A percentile compares a stretch with the other conserved stretches of the same genome.
These are phyloP conservation scores for Eulacestoma nigropectus DNA, from an alignment of 2,113 vertebrate genomes.

Conservation along the genomic window DNA sequence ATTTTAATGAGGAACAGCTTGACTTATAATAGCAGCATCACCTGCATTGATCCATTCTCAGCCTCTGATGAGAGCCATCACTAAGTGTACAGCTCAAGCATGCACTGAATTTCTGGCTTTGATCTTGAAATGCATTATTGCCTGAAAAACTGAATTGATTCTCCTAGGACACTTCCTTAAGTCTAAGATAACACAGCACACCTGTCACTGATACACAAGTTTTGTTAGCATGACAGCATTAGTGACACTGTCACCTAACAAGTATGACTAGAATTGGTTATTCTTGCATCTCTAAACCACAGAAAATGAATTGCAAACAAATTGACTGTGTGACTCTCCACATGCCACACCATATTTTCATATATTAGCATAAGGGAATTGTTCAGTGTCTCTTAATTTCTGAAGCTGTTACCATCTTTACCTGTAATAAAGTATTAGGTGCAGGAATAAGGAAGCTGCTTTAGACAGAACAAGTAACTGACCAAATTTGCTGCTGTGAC, in stretches of 20 bases:
- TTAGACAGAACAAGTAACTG: background rate
- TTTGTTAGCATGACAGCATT: background rate
- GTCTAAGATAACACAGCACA: background rate
- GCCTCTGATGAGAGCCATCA: background rate
- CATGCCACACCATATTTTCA: background rate
- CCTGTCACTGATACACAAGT: background rate
- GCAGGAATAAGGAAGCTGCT: background rate
- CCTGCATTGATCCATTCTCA: background rate
- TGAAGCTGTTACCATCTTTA: background rate
- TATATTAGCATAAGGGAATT: background rate
- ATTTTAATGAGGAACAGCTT: background rate
- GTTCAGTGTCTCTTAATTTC: background rate
- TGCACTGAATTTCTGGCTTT: background rate
- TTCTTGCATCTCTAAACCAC: background rate
- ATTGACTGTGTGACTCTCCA: background rate
- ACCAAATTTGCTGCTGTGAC: background rate
- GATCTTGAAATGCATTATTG: background rate
- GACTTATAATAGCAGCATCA: background rate
- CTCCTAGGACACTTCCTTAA: background rate
- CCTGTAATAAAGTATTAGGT: background rate
- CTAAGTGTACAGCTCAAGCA: background rate
- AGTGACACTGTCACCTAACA: background rate
- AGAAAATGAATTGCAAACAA: background rate
- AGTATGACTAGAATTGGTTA: background rate
- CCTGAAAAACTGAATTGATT: background rate